phyloP scores from a whole-genome alignment of 2,113 vertebrate species.

The Trichechus manatus region DNA sequence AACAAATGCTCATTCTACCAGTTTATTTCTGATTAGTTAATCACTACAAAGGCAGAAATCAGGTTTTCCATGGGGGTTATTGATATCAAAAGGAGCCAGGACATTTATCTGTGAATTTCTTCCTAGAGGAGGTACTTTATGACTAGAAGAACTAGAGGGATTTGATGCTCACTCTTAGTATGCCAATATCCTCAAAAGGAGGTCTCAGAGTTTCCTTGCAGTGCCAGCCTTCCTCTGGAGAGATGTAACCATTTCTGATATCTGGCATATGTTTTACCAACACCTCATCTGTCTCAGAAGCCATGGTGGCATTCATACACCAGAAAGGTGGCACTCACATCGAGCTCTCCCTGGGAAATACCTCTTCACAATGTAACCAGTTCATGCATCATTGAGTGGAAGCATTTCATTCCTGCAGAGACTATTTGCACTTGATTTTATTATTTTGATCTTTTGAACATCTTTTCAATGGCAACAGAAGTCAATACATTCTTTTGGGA shows the following conservation, averaged over 20 bases:
- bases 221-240: neutral
- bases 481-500: constrained; percentile 44
- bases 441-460: constrained; percentile 19
- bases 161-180: accelerated
- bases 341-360: neutral
- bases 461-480: constrained; percentile 72
- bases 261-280: neutral
- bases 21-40: neutral
- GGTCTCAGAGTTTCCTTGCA: neutral
- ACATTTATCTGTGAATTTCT: neutral
- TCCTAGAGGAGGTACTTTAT: neutral
- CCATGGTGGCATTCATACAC: neutral
- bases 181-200: neutral
- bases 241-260: neutral
- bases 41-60: neutral
- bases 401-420: neutral
- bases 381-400: constrained; percentile 28
- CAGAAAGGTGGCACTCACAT: neutral
- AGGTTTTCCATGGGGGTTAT: neutral
- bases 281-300: neutral
- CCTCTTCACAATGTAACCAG: neutral
- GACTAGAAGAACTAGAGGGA: neutral
- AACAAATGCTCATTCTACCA: neutral
- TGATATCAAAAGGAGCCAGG: neutral
- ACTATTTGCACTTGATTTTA: constrained; percentile 26